Evolutionary conservation across 2,797 vertebrate species (phyloP), one percentile per base, ranked within the genome.

Genomic region (Rallus crepitans): DNA sequence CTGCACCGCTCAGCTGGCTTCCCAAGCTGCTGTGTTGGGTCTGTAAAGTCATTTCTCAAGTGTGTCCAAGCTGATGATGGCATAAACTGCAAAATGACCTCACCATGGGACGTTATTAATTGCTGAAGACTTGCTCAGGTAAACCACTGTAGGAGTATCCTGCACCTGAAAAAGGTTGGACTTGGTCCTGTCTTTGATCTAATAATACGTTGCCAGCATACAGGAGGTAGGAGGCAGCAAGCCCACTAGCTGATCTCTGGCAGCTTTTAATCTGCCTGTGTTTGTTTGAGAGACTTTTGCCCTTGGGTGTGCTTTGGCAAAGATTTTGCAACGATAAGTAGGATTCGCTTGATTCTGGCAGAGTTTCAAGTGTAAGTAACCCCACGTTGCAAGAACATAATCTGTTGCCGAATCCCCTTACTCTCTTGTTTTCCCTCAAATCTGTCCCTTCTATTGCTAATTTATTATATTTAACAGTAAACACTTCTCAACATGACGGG

Each of bases 241-340:
- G 59, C 61, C 65, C 5, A 4, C 65, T 72, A 55, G 63, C 39
- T 69, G 85, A 83, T 88, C 87, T 71, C 88, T 93, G 85, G 82
- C 89, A 93, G 87, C 85, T 94, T 91, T 94, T 91, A 75, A 89
- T 87, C 83, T 72, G 2, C 33, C 19, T n/a, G 4, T 80, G 61
- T 93, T 85, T 84, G 82, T 90, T 91, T 91, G 93, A 91, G 85
- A 93, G 90, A 92, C 94, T 95, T 95, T 89, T 90, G 89, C 91
- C 92, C 94, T 89, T 73, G 90, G 86, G 86, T 95, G 90, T 94
- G 92, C 88, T 95, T 95, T 96, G 92, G 91, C 90, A 93, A 87
- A 97, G 94, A 68, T 95, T 90, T 94, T 89, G 45, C 94, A 87
- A 64, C 0, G 30, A 70, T 93, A 84, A 97, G 78, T 82, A 87